These are phyloP conservation scores for Tympanoctomys barrerae DNA, from an alignment of 2,797 vertebrate genomes.

Conservation along the genomic window DNA sequence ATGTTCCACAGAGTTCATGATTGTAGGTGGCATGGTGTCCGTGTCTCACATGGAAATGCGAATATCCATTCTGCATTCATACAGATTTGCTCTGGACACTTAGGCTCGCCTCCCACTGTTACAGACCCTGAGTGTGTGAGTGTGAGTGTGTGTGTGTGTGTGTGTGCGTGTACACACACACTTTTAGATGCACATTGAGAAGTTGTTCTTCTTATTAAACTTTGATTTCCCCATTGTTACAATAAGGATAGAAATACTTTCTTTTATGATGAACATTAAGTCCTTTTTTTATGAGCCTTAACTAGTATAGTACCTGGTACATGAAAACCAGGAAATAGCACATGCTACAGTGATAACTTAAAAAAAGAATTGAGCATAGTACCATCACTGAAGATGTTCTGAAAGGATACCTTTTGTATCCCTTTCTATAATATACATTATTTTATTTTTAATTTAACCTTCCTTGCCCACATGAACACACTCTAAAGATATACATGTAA, in stretches of 20 bases:
- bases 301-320: background rate
- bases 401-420: background rate
- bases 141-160: background rate
- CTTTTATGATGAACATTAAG: constrained; percentile 23
- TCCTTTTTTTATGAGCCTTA: background rate
- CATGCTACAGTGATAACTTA: background rate
- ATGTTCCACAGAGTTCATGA: background rate
- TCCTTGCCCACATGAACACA: background rate
- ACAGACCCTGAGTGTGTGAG: fast-evolving
- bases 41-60: background rate
- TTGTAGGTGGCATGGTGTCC: fast-evolving
- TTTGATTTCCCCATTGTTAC: constrained; percentile 36
- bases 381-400: constrained; percentile 14
- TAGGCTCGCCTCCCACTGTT: background rate
- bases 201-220: background rate
- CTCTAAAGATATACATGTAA: background rate
- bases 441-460: constrained; percentile 51
- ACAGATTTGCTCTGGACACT: background rate
- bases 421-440: constrained; percentile 14
- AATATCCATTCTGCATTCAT: background rate
- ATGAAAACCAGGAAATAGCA: background rate
- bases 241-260: background rate
- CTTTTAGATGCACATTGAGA: background rate
- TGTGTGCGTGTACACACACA: too few relatives aligned
- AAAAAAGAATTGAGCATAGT: constrained; percentile 1